These are phyloP conservation scores for Sinocyclocheilus rhinocerous DNA, from an alignment of 2,113 vertebrate genomes.

Conservation along the genomic window DNA sequence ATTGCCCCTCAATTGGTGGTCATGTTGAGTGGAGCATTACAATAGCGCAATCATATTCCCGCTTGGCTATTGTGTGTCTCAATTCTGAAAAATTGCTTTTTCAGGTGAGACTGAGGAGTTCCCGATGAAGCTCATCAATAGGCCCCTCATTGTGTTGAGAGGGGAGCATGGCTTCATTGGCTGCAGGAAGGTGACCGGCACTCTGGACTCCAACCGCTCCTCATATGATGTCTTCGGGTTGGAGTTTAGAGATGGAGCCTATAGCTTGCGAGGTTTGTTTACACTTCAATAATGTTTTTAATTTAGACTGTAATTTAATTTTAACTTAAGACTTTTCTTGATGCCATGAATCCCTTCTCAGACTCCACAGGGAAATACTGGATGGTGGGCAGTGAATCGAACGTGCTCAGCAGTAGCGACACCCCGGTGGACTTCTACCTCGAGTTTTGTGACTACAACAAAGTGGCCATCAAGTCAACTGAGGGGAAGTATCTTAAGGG, in stretches of 20 bases:
- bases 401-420: conserved; percentile 95
- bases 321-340: neutral
- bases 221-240: conserved; percentile 94
- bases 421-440: conserved; percentile 92
- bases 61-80: neutral
- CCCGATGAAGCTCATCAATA: conserved; percentile 97
- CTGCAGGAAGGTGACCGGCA: conserved; percentile 94
- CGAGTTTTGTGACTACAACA: conserved; percentile 98
- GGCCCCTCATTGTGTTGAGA: conserved; percentile 93
- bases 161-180: conserved; percentile 98
- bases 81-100: neutral
- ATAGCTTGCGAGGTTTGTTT: conserved; percentile 90
- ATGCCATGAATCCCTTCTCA: conserved; percentile 58
- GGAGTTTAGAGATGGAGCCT: conserved; percentile 90
- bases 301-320: no score
- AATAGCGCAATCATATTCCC: neutral
- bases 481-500: conserved; percentile 94
- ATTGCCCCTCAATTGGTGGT: neutral
- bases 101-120: conserved; percentile 90
- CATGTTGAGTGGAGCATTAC: neutral
- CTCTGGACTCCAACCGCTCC: conserved; percentile 94
- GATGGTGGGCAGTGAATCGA: conserved; percentile 89
- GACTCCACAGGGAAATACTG: conserved; percentile 98
- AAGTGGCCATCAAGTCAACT: conserved; percentile 87
- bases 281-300: neutral